These are phyloP conservation scores for Rhynchophorus ferrugineus DNA, from an alignment of 1,140 invertebrate genomes.

Conservation along the genomic window DNA sequence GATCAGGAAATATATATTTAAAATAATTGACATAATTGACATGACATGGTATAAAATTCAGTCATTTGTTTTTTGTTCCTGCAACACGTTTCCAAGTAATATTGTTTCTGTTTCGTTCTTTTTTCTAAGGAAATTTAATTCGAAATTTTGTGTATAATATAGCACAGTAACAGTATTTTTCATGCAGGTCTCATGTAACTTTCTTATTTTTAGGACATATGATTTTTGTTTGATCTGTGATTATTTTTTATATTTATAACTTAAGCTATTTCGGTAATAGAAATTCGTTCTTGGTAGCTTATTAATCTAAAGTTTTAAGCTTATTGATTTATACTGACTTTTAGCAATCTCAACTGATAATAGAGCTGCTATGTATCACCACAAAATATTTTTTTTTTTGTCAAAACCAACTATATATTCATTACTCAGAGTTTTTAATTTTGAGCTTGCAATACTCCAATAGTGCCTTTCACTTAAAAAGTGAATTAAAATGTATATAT, in stretches of 20 bases:
- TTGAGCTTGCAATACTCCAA: too few species aligned
- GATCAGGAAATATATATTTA: too few species aligned
- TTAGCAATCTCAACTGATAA: too few species aligned
- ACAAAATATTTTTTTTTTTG: too few species aligned
- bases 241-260: slow-evolving; percentile 15
- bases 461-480: too few species aligned
- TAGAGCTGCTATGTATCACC: too few species aligned
- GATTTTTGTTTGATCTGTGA: slow-evolving; percentile 18
- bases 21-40: too few species aligned
- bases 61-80: neutral
- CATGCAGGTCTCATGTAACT: slow-evolving; percentile 5
- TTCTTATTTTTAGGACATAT: slow-evolving; percentile 7
- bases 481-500: too few species aligned
- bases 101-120: neutral
- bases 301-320: neutral
- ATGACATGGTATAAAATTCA: neutral
- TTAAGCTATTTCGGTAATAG: neutral
- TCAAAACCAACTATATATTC: too few species aligned
- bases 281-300: slow-evolving; percentile 6
- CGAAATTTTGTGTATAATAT: neutral
- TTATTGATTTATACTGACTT: slow-evolving; percentile 3
- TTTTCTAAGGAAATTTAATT: neutral
- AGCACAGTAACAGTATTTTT: neutral
- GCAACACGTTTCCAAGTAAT: neutral
- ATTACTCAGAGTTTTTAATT: too few species aligned